phyloP scores from a whole-genome alignment of 2,888 invertebrate genomes.

The Oligia strigilis region DNA sequence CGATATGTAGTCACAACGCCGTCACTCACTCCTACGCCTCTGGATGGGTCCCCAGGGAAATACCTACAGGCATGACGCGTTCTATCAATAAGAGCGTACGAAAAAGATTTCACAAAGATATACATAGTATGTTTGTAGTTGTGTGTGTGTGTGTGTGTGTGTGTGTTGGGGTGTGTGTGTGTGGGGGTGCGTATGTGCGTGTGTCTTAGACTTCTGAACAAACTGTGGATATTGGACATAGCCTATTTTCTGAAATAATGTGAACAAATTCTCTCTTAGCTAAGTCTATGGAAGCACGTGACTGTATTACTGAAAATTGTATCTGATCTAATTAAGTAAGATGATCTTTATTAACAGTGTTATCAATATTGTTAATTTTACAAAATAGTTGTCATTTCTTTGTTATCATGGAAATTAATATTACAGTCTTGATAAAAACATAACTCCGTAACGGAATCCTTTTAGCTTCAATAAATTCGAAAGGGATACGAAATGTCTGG shows the following conservation, averaged over 20 bases:
- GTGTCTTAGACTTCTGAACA: constrained; percentile 13
- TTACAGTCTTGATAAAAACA: too few species aligned
- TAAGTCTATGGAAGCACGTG: constrained; percentile 42
- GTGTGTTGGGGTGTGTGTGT: too few species aligned
- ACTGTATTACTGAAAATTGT: constrained; percentile 44
- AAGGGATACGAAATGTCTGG: not conserved
- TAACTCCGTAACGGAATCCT: not conserved
- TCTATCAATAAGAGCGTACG: constrained; percentile 12
- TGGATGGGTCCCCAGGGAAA: not conserved
- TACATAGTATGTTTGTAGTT: not conserved
- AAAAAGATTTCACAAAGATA: constrained; percentile 20
- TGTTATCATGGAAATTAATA: not conserved
- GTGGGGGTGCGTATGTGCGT: too few species aligned
- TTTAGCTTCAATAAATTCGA: not conserved
- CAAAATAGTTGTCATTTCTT: not conserved
- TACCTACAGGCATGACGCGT: not conserved
- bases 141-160: not conserved
- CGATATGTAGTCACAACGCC: not conserved
- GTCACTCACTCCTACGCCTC: constrained; percentile 8
- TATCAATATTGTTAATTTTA: constrained; percentile 3
- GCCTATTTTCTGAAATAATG: constrained; percentile 33
- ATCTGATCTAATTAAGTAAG: not conserved
- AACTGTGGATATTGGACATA: constrained; percentile 35
- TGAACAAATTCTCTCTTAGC: constrained; percentile 31
- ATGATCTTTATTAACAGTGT: not conserved